Evolutionary conservation across 2,888 invertebrate genomes (phyloP).

Genomic region (Chrysolina oricalcia): DNA sequence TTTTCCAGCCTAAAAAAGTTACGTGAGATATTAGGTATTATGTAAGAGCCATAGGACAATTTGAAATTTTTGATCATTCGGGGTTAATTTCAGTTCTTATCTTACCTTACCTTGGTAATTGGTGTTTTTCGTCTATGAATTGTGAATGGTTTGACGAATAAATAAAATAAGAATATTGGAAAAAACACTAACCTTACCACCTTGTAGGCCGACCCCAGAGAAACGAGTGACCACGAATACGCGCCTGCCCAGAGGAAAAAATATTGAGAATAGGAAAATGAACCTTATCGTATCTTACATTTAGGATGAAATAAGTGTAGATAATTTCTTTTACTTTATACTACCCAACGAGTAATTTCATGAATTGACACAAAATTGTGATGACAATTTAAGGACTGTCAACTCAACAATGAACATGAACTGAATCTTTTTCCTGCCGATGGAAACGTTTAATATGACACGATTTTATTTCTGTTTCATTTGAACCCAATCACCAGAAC

Average conservation of each 20-base stretch:
- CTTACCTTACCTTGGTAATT: not conserved
- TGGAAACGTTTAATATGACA: not conserved
- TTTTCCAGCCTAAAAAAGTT: slow-evolving; percentile 42
- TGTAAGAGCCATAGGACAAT: slow-evolving; percentile 41
- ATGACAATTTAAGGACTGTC: not conserved
- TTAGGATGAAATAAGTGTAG: not conserved
- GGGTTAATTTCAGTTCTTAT: not conserved
- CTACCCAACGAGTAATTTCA: slow-evolving; percentile 5
- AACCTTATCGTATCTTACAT: slow-evolving; percentile 13
- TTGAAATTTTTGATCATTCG: not conserved
- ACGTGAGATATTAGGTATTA: slow-evolving; percentile 39
- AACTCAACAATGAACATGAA: not conserved
- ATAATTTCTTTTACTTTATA: not conserved
- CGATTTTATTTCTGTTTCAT: no score
- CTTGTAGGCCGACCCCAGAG: slow-evolving; percentile 50
- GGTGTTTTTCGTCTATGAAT: not conserved
- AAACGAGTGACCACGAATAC: slow-evolving; percentile 38
- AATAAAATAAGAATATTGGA: slow-evolving; percentile 15
- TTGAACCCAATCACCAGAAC: no score
- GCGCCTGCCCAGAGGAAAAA: slow-evolving; percentile 38
- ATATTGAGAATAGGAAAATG: not conserved
- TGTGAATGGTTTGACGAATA: slow-evolving; percentile 1
- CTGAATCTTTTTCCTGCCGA: not conserved
- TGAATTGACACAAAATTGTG: slow-evolving; percentile 2
- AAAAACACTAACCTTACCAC: slow-evolving; percentile 49